Evolutionary conservation across 1,140 invertebrate genomes (phyloP).

Genomic region (Manduca sexta): DNA sequence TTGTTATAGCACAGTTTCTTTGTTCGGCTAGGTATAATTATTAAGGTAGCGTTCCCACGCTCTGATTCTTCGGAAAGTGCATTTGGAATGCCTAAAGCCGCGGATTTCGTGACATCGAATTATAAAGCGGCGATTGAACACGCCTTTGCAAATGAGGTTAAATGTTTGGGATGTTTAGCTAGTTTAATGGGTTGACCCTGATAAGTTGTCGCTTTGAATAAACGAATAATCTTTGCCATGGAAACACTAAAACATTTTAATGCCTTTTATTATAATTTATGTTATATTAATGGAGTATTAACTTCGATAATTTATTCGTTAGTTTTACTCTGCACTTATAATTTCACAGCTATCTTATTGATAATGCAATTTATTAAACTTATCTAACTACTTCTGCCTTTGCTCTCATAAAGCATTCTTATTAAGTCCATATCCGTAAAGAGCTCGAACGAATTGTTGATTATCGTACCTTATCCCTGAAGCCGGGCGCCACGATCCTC

Average conservation of each 20-base stretch:
- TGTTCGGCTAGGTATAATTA: neutral
- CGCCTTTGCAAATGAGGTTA: constrained; percentile 13
- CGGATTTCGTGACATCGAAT: constrained; percentile 1
- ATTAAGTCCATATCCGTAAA: neutral
- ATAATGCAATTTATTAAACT: too few relatives aligned
- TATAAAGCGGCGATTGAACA: constrained; percentile 11
- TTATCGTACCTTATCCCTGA: constrained; percentile 76
- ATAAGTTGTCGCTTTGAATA: neutral
- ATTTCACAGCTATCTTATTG: too few relatives aligned
- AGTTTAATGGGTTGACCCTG: neutral
- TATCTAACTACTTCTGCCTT: neutral
- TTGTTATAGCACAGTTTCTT: neutral
- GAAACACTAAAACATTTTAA: neutral
- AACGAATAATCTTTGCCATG: neutral
- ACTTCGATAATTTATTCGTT: too few relatives aligned
- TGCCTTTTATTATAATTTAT: too few relatives aligned
- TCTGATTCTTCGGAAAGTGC: constrained; percentile 12
- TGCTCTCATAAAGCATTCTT: too few relatives aligned
- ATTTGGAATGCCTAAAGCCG: too few relatives aligned
- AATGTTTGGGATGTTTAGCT: constrained; percentile 1
- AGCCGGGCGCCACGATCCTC: constrained; percentile 86
- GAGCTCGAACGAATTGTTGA: neutral
- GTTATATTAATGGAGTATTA: too few relatives aligned
- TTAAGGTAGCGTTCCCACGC: constrained; percentile 33
- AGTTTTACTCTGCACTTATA: too few relatives aligned